Evolutionary conservation across 1,140 invertebrate species (phyloP).

Genomic region (Drosophila albomicans): DNA sequence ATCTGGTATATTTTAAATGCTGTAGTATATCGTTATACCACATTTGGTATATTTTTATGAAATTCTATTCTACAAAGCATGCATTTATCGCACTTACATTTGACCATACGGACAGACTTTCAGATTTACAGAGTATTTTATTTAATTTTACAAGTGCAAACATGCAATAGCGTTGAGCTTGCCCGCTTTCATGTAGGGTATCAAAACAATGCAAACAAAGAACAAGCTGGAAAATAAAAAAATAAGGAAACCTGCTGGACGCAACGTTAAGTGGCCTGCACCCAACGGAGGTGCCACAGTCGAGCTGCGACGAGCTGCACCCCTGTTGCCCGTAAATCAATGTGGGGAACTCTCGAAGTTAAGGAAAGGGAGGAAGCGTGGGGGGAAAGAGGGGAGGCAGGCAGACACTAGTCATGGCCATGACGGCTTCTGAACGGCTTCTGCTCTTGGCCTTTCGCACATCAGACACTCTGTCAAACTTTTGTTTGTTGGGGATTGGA

Average conservation of each 20-base stretch:
- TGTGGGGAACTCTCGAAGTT: constrained; percentile 47
- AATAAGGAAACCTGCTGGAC: constrained; percentile 17
- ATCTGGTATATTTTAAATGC: no score
- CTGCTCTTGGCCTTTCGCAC: constrained; percentile 79
- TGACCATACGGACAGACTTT: no score
- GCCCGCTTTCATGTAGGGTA: constrained; percentile 18
- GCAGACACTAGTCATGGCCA: constrained; percentile 35
- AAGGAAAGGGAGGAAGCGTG: background rate
- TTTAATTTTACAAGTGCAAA: no score
- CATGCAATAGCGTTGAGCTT: background rate
- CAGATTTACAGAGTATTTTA: background rate
- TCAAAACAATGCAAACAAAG: constrained; percentile 22
- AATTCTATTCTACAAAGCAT: no score
- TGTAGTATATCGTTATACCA: no score
- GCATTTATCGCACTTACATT: no score
- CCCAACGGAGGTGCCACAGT: constrained; percentile 16
- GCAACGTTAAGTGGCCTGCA: constrained; percentile 68
- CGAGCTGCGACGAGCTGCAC: background rate
- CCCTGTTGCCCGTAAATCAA: constrained; percentile 64
- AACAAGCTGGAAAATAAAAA: constrained; percentile 10
- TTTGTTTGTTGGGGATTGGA: constrained; percentile 56
- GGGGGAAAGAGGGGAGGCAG: background rate
- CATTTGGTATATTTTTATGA: no score
- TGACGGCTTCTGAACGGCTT: constrained; percentile 44
- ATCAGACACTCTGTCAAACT: constrained; percentile 78